Evolutionary conservation across 2,113 vertebrate species (phyloP), one percentile per base, ranked within the genome.

Genomic region (Vimba vimba): DNA sequence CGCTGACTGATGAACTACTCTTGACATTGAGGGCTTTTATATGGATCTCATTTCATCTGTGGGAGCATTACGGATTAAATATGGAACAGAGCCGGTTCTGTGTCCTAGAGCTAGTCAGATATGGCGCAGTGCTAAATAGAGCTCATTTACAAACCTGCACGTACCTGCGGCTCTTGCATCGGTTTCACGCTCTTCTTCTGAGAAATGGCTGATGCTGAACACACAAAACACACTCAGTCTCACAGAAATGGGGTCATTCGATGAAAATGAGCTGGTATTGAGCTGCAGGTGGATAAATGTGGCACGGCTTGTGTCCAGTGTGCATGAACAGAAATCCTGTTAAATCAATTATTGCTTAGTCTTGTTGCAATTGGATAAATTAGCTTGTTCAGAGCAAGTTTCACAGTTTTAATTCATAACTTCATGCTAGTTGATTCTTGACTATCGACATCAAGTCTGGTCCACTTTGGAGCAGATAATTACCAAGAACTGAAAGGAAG

Each of bases 91-190:
- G n/a, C 50, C 4, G 60, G 30, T 69, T 69, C 60, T 84, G 80
- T 87, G 39, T 45, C 50, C 17, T 43, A 36, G 50, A 45, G 60
- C n/a, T 45, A n/a, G 17, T 52, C 74, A 33, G 47, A 59, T 50
- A 43, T 11, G 23, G n/a, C 39, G 36, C 30, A 47, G 25, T 10
- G 43, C 60, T 89, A 84, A 89, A 87, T 69, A 64, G 69, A 50
- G 9, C 68, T 77, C 30, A 84, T 90, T 90, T 79, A 89, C 83
- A 57, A 79, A 52, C 6, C 19, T 8, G 25, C 66, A 76, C 23
- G 33, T 62, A 84, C 77, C 74, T 87, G 79, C 59, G 75, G 36
- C 33, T 13, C 59, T 59, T 25, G 1, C 47, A 4, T 2, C 21
- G 52, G 39, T 12, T 47, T 15, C 55, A n/a, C 39, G 62, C 52